Conservation (phyloP, 2,113 vertebrate species). For the Stigmatopora nigra region DNA sequence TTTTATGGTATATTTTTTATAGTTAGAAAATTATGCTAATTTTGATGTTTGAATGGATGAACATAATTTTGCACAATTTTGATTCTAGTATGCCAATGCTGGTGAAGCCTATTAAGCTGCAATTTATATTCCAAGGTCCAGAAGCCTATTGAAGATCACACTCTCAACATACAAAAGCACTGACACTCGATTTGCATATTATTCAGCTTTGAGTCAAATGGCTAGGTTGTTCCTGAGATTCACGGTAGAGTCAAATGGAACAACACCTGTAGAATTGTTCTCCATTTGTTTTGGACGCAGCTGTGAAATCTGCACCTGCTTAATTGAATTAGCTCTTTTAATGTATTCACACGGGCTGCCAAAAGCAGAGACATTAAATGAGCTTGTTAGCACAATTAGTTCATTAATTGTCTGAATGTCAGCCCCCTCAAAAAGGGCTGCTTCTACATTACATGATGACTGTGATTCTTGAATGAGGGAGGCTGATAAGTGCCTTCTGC, state of each 20-base stretch:
- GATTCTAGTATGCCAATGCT: slow-evolving; percentile 45
- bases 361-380: slow-evolving; percentile 69
- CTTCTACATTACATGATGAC: slow-evolving; percentile 75
- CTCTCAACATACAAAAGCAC: slow-evolving; percentile 18
- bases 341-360: slow-evolving; percentile 74
- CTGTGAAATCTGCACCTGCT: slow-evolving; percentile 75
- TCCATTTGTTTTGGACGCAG: slow-evolving; percentile 51
- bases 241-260: slow-evolving; percentile 57
- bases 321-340: slow-evolving; percentile 76
- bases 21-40: too few relatives aligned
- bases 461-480: slow-evolving; percentile 55
- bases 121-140: slow-evolving; percentile 54
- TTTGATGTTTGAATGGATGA: slow-evolving; percentile 22
- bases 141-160: slow-evolving; percentile 43
- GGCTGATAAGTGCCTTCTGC: slow-evolving; percentile 60
- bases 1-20: too few relatives aligned
- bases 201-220: slow-evolving; percentile 61
- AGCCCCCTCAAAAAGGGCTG: slow-evolving; percentile 60
- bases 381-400: slow-evolving; percentile 78
- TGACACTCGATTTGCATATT: slow-evolving; percentile 62
- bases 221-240: slow-evolving; percentile 61
- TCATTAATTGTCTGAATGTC: slow-evolving; percentile 77
- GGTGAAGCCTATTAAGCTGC: slow-evolving; percentile 46
- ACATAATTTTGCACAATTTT: slow-evolving; percentile 51
- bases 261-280: slow-evolving; percentile 65